These are phyloP conservation scores for Triplophysa dalaica DNA, from an alignment of 2,113 vertebrate genomes.

Conservation along the genomic window DNA sequence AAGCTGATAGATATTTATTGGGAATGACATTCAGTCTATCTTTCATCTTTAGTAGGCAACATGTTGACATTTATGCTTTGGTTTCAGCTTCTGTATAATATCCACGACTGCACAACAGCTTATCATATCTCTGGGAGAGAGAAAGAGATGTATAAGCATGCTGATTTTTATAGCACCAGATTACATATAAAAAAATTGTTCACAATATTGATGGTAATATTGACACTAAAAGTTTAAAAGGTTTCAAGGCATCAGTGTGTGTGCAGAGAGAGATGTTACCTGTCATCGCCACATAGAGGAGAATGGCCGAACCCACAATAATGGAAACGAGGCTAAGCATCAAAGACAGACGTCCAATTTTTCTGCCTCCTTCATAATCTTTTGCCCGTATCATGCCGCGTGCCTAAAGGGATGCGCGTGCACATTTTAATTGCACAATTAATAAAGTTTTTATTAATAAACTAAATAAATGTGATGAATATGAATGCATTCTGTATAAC, in stretches of 20 bases:
- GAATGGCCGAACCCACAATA: constrained; percentile 68
- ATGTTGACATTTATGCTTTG: background rate
- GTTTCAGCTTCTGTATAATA: background rate
- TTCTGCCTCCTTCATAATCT: constrained; percentile 78
- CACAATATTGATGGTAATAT: too few species aligned
- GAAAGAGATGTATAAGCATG: background rate
- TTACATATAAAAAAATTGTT: background rate
- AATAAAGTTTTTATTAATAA: too few species aligned
- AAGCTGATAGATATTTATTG: background rate
- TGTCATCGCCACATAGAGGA: constrained; percentile 48
- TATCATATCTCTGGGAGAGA: background rate
- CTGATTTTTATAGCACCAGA: background rate
- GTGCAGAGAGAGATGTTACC: constrained; percentile 33
- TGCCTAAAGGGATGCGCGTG: constrained; percentile 65
- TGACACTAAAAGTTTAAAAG: too few species aligned
- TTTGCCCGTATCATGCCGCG: constrained; percentile 80
- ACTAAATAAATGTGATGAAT: too few species aligned
- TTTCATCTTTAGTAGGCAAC: background rate
- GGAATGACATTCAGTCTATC: constrained; percentile 25
- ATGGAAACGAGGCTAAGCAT: constrained; percentile 82
- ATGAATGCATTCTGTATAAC: too few species aligned
- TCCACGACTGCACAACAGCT: background rate
- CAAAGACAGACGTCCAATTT: constrained; percentile 80
- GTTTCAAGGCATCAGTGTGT: background rate
- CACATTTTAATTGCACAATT: too few species aligned